These are phyloP conservation scores for Helostoma temminkii DNA, from an alignment of 2,797 vertebrate genomes.

Conservation along the genomic window DNA sequence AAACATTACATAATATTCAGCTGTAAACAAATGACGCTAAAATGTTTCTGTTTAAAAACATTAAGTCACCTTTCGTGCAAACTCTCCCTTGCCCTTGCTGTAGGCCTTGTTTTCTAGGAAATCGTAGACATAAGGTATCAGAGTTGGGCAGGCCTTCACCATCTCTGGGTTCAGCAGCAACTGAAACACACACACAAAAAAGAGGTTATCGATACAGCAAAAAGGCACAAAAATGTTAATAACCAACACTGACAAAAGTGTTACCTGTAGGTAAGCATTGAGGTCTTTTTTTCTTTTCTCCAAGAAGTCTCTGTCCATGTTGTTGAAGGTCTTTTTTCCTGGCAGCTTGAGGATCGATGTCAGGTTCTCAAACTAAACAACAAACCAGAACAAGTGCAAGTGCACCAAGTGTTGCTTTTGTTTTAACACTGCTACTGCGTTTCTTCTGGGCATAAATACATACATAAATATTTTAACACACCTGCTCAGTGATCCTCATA, in stretches of 20 bases:
- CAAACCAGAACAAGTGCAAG: slow-evolving; percentile 17
- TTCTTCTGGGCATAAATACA: background rate
- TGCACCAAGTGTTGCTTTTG: background rate
- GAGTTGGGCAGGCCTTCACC: slow-evolving; percentile 93
- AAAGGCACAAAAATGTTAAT: background rate
- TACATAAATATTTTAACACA: slow-evolving; percentile 73
- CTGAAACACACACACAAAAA: slow-evolving; percentile 74
- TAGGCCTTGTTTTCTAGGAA: slow-evolving; percentile 99
- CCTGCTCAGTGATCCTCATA: slow-evolving; percentile 98
- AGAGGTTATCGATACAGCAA: background rate
- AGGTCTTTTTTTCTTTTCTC: slow-evolving; percentile 99
- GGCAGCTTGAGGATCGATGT: slow-evolving; percentile 94
- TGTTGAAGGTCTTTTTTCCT: slow-evolving; percentile 99
- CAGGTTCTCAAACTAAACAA: slow-evolving; percentile 97
- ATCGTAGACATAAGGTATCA: slow-evolving; percentile 91
- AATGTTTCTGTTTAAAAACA: background rate
- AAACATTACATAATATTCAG: background rate
- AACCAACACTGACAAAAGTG: background rate
- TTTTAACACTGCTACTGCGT: background rate
- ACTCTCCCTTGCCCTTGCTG: slow-evolving; percentile 98
- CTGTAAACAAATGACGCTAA: slow-evolving; percentile 1
- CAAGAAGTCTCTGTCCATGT: slow-evolving; percentile 98
- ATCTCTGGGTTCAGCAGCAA: slow-evolving; percentile 95
- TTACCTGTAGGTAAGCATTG: slow-evolving; percentile 97
- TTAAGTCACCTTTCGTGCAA: slow-evolving; percentile 94